These are phyloP conservation scores for Thereva unica DNA, from an alignment of 2,888 invertebrate genomes.

Conservation along the genomic window DNA sequence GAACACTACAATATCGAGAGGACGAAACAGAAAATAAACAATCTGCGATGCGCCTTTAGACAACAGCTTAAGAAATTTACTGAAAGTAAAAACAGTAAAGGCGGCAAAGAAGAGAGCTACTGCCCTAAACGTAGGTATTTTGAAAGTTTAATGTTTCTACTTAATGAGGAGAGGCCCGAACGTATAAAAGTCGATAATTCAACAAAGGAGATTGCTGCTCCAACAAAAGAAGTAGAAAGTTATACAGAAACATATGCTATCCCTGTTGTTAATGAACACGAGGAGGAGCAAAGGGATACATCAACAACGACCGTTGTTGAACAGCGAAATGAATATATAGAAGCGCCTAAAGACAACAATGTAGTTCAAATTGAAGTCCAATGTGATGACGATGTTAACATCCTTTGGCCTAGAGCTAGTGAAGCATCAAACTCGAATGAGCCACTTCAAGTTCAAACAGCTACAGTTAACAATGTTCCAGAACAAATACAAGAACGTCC, in stretches of 20 bases:
- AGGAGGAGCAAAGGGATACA: constrained; percentile 43
- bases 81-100: constrained; percentile 53
- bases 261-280: constrained; percentile 7
- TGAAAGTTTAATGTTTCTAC: constrained; percentile 57
- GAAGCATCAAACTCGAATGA: constrained; percentile 30
- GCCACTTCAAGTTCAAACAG: constrained; percentile 16
- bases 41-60: constrained; percentile 56
- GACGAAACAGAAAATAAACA: constrained; percentile 58
- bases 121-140: constrained; percentile 56
- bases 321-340: constrained; percentile 3
- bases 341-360: constrained; percentile 1
- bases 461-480: constrained; percentile 5
- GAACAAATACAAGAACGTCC: constrained; percentile 6
- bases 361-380: constrained; percentile 44
- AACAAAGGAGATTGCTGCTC: constrained; percentile 2
- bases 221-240: constrained; percentile 2
- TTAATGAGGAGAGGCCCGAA: constrained; percentile 54
- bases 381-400: constrained; percentile 42
- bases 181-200: constrained; percentile 44
- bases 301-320: neutral
- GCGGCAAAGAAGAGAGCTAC: constrained; percentile 55
- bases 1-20: constrained; percentile 57
- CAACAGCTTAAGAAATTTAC: constrained; percentile 56
- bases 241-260: constrained; percentile 19
- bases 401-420: constrained; percentile 37